Evolutionary conservation across 2,888 invertebrate species (phyloP).

Genomic region (Ditylenchus weischeri): DNA sequence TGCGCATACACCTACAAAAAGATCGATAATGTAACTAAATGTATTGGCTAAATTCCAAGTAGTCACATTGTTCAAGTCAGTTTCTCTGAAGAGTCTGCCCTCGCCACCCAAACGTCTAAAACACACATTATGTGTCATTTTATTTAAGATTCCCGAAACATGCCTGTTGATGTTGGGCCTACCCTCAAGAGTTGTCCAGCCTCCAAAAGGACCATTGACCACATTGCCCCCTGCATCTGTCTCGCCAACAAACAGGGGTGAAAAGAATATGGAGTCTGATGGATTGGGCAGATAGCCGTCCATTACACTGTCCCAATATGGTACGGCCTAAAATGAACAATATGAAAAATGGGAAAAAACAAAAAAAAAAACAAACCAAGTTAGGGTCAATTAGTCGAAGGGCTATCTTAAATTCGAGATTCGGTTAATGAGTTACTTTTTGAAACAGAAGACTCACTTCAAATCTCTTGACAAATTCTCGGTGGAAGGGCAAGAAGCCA

Average conservation of each 20-base stretch:
- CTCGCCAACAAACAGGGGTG: slow-evolving; percentile 44
- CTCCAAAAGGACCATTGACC: slow-evolving; percentile 48
- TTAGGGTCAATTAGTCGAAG: slow-evolving; percentile 57
- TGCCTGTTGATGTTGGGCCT: slow-evolving; percentile 44
- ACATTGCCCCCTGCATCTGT: slow-evolving; percentile 33
- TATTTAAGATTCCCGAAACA: neutral
- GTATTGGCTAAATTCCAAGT: too few species aligned
- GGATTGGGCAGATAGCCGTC: slow-evolving; percentile 47
- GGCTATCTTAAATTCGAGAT: slow-evolving; percentile 32
- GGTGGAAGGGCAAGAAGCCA: slow-evolving; percentile 56
- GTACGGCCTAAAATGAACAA: slow-evolving; percentile 14
- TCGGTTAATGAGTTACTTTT: too few species aligned
- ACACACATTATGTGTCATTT: neutral
- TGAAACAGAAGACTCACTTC: neutral
- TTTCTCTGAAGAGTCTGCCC: slow-evolving; percentile 51
- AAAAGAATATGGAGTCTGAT: slow-evolving; percentile 51
- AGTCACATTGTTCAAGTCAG: slow-evolving; percentile 43
- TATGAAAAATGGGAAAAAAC: neutral
- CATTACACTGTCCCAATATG: slow-evolving; percentile 18
- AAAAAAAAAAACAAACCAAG: slow-evolving; percentile 37
- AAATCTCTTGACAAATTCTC: slow-evolving; percentile 51
- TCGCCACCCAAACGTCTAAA: slow-evolving; percentile 37
- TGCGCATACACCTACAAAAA: slow-evolving; percentile 36
- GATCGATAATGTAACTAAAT: too few species aligned
- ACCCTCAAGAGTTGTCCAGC: slow-evolving; percentile 52